phyloP scores from a whole-genome alignment of 2,113 vertebrate genomes.

The Chamaea fasciata region DNA sequence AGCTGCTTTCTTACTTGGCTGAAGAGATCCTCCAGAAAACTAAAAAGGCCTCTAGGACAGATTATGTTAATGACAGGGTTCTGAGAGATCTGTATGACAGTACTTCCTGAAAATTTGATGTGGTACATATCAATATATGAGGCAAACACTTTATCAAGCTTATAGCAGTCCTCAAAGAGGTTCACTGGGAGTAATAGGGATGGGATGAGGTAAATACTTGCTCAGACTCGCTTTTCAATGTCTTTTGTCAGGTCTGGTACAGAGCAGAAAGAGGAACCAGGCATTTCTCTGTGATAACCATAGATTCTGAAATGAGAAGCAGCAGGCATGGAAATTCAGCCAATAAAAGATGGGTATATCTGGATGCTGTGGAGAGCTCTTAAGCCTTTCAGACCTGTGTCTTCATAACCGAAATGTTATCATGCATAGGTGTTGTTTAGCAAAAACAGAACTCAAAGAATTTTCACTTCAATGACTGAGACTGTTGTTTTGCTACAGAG shows the following conservation, averaged over 20 bases:
- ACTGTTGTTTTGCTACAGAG: background rate
- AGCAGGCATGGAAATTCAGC: background rate
- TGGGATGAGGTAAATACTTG: background rate
- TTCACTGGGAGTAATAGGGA: background rate
- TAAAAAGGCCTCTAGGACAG: background rate
- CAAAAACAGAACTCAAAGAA: background rate
- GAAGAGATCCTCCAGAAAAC: background rate
- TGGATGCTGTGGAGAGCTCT: background rate
- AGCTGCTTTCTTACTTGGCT: background rate
- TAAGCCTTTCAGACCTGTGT: background rate
- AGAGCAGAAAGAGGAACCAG: background rate
- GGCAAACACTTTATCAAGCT: background rate
- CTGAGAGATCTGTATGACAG: background rate
- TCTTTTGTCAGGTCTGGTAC: background rate
- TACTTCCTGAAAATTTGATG: background rate
- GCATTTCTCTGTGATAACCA: background rate
- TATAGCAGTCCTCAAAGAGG: background rate
- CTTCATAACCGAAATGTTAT: background rate
- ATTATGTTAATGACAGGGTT: background rate
- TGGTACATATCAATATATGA: background rate
- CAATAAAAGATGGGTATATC: background rate
- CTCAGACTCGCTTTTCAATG: background rate
- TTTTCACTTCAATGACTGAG: background rate
- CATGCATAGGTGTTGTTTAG: background rate
- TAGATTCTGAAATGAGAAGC: constrained; percentile 11